phyloP scores from a whole-genome alignment of 2,797 vertebrate species.

The Mormyrus hasselquistii region DNA sequence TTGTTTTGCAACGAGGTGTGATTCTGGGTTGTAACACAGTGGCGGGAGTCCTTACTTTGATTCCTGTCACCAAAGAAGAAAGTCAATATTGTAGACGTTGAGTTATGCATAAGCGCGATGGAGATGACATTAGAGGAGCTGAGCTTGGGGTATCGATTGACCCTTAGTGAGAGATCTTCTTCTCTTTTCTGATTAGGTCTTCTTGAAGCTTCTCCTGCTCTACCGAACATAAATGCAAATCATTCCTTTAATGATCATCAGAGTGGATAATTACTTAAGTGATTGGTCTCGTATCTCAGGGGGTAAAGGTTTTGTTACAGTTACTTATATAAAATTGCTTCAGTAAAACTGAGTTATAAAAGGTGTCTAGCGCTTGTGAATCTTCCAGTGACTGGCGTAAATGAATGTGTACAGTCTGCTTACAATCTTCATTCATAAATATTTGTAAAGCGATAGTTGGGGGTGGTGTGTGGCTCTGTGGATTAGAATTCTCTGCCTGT shows the following conservation, averaged over 20 bases:
- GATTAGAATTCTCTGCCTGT: not conserved
- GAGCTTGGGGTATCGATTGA: constrained; percentile 6
- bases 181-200: constrained; percentile 26
- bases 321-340: constrained; percentile 16
- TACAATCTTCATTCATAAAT: not conserved
- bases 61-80: not conserved
- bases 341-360: constrained; percentile 6
- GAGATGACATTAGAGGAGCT: constrained; percentile 4
- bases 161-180: constrained; percentile 29
- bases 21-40: not conserved
- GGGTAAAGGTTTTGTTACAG: not conserved
- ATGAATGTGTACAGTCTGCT: not conserved
- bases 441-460: not conserved
- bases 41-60: not conserved
- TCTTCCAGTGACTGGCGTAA: not conserved
- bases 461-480: not conserved
- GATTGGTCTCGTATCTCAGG: not conserved
- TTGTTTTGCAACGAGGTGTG: not conserved
- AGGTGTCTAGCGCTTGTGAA: not conserved
- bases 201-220: constrained; percentile 2
- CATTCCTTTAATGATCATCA: not conserved
- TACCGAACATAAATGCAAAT: constrained; percentile 24
- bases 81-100: constrained; percentile 5
- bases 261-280: not conserved
- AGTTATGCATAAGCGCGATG: not conserved